Conservation (phyloP, 2,888 invertebrate species). For the Incurvaria masculella region DNA sequence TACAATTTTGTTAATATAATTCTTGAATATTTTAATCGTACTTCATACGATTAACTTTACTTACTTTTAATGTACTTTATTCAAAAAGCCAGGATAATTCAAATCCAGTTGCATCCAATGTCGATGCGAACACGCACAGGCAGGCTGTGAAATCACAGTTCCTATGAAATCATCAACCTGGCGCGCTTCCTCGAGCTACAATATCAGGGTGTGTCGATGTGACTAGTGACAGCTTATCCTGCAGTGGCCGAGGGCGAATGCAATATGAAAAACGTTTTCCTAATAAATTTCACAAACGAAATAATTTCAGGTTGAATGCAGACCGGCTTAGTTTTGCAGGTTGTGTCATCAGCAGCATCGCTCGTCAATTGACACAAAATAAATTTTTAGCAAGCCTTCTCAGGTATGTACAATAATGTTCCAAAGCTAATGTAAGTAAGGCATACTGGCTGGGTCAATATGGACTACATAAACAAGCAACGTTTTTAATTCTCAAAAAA, state of each 20-base stretch:
- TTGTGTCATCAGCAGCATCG: constrained; percentile 26
- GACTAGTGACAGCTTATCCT: constrained; percentile 28
- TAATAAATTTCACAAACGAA: background rate
- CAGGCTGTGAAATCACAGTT: background rate
- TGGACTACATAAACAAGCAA: too few species aligned
- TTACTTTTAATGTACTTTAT: too few species aligned
- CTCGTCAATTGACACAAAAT: constrained; percentile 8
- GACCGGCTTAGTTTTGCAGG: constrained; percentile 40
- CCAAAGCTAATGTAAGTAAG: too few species aligned
- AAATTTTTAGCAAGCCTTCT: too few species aligned
- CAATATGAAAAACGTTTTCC: constrained; percentile 2
- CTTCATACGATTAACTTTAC: too few species aligned
- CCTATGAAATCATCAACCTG: background rate
- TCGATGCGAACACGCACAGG: background rate
- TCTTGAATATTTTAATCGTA: too few species aligned
- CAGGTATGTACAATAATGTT: too few species aligned
- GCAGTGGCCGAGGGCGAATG: background rate
- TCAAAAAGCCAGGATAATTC: too few species aligned
- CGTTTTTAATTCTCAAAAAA: too few species aligned
- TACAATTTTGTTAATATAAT: too few species aligned
- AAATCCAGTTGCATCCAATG: too few species aligned
- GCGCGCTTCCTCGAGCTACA: constrained; percentile 22
- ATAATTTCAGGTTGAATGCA: constrained; percentile 23
- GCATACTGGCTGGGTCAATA: too few species aligned
- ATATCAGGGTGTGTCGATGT: constrained; percentile 31